These are phyloP conservation scores for Platycheirus rosarum DNA, from an alignment of 2,888 invertebrate genomes.

Conservation along the genomic window DNA sequence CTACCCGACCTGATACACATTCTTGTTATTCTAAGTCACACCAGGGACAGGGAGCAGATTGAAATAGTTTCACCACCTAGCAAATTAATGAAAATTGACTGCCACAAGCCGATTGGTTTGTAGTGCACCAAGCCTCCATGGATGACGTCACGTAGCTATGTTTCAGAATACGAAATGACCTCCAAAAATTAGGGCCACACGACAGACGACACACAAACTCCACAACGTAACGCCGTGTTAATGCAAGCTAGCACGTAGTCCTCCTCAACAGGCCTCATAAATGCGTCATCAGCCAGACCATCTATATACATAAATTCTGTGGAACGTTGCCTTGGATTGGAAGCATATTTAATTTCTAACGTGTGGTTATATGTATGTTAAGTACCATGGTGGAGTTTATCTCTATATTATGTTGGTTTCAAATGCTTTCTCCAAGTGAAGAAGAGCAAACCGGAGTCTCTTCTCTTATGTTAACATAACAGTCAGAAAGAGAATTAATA, in stretches of 20 bases:
- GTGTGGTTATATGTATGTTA: no score
- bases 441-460: no score
- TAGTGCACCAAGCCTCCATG: constrained; percentile 64
- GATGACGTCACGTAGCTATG: constrained; percentile 65
- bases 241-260: constrained; percentile 55
- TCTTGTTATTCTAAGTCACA: constrained; percentile 20
- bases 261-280: constrained; percentile 9
- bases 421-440: constrained; percentile 17
- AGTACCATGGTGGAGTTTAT: no score
- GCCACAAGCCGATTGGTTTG: constrained; percentile 59
- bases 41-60: not conserved
- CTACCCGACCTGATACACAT: not conserved
- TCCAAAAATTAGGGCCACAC: constrained; percentile 11
- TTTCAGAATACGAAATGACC: constrained; percentile 42
- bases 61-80: constrained; percentile 15
- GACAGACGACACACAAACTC: no score
- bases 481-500: no score
- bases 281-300: constrained; percentile 19
- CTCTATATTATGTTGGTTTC: not conserved
- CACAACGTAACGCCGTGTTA: constrained; percentile 11
- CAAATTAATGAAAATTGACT: not conserved
- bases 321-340: no score
- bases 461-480: no score
- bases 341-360: no score
- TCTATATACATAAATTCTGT: not conserved